These are phyloP conservation scores for Leucoraja erinaceus DNA, from an alignment of 2,113 vertebrate species.

Conservation along the genomic window DNA sequence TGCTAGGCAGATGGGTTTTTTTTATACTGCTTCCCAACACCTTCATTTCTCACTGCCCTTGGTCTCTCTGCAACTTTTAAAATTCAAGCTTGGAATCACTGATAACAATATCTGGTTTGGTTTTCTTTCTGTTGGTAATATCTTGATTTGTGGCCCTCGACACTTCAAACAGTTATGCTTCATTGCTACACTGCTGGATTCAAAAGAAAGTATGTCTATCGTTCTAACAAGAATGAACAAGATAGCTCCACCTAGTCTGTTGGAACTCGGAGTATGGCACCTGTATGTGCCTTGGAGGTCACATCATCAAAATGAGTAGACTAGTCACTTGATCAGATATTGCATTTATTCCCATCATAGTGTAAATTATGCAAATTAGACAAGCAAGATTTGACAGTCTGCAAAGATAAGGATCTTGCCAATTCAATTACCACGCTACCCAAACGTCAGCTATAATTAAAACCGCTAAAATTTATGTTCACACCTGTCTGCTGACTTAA, in stretches of 20 bases:
- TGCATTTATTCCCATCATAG: background rate
- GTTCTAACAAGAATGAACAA: background rate
- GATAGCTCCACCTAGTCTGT: background rate
- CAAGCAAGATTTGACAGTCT: background rate
- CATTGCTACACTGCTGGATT: background rate
- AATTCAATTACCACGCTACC: background rate
- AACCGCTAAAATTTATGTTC: background rate
- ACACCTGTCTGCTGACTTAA: slow-evolving; percentile 28
- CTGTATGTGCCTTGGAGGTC: background rate
- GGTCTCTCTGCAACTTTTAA: background rate
- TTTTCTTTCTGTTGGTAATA: background rate
- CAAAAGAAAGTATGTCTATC: background rate
- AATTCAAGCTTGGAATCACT: background rate
- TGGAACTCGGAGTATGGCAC: background rate
- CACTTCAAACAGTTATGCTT: background rate
- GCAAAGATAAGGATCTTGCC: slow-evolving; percentile 21
- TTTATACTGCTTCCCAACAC: background rate
- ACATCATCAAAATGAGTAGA: background rate
- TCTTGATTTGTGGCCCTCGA: background rate
- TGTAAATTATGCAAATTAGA: background rate
- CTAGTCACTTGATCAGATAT: background rate
- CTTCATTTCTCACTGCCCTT: background rate
- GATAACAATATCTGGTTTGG: background rate
- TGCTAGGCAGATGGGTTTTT: background rate
- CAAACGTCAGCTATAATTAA: slow-evolving; percentile 14